phyloP scores from a whole-genome alignment of 92 coral and sea anemone species.

The Parazoanthus atlanticus region DNA sequence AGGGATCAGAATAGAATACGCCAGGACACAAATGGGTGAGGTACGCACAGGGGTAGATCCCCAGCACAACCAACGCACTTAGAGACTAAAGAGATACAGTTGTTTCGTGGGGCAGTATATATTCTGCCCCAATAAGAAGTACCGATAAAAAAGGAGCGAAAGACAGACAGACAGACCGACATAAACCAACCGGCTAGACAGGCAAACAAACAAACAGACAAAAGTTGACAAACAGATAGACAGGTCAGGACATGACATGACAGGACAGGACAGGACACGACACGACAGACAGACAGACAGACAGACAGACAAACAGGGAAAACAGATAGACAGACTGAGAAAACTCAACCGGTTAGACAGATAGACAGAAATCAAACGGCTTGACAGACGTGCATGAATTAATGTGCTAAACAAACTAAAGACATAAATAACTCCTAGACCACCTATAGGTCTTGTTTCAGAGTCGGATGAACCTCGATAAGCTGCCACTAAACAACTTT shows the following conservation, averaged over 20 bases:
- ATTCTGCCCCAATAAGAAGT: background rate
- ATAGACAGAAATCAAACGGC: background rate
- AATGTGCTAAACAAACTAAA: too few relatives aligned
- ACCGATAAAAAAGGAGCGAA: too few relatives aligned
- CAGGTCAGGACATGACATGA: background rate
- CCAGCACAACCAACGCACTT: background rate
- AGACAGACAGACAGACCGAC: background rate
- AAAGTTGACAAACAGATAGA: background rate
- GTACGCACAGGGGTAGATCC: constrained; percentile 49
- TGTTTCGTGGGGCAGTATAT: background rate
- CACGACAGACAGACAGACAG: background rate
- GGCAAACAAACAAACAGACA: background rate
- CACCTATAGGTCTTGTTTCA: too few relatives aligned
- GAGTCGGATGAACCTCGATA: too few relatives aligned
- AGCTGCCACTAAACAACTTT: too few relatives aligned
- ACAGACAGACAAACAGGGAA: background rate
- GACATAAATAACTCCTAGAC: too few relatives aligned
- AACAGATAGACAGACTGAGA: background rate
- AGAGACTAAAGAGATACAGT: too few relatives aligned
- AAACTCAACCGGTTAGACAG: too few relatives aligned
- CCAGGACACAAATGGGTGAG: constrained; percentile 99
- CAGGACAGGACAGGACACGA: background rate
- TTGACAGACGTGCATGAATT: background rate
- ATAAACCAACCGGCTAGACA: background rate
- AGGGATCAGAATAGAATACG: constrained; percentile 94